Conservation (phyloP, 1,140 invertebrate species). For the Ylistrum balloti region DNA sequence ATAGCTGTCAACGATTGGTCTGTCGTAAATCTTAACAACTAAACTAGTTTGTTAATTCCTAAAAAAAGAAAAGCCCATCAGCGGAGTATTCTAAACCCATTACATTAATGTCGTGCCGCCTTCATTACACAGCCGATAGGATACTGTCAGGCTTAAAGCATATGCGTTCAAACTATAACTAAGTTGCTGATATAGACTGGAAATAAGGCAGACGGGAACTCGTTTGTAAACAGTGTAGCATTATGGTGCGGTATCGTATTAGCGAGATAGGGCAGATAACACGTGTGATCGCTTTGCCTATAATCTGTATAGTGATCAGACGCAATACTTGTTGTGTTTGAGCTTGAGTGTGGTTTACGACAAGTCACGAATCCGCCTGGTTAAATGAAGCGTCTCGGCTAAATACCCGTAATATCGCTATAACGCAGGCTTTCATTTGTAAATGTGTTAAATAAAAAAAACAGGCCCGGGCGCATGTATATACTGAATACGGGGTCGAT, state of each 20-base stretch:
- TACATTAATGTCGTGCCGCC: too few relatives aligned
- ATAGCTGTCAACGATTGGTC: background rate
- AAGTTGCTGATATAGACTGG: constrained; percentile 4
- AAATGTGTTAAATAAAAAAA: background rate
- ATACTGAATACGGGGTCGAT: background rate
- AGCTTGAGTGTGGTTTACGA: too few relatives aligned
- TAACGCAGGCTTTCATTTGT: constrained; percentile 21
- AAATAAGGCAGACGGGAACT: constrained; percentile 22
- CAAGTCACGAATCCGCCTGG: constrained; percentile 1
- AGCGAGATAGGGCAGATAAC: background rate
- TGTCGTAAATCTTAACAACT: background rate
- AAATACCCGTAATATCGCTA: constrained; percentile 34
- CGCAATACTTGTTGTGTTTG: too few relatives aligned
- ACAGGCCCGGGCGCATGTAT: background rate
- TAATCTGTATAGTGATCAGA: background rate
- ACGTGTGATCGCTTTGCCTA: background rate
- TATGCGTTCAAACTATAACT: background rate
- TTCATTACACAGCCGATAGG: background rate
- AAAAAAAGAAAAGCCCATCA: background rate
- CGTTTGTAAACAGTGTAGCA: background rate
- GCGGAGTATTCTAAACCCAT: background rate
- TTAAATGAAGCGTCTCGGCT: constrained; percentile 23
- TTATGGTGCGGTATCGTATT: background rate
- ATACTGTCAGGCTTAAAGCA: background rate
- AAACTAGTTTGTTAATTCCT: background rate